phyloP scores from a whole-genome alignment of 1,140 invertebrate genomes.

The Drosophila simulans region DNA sequence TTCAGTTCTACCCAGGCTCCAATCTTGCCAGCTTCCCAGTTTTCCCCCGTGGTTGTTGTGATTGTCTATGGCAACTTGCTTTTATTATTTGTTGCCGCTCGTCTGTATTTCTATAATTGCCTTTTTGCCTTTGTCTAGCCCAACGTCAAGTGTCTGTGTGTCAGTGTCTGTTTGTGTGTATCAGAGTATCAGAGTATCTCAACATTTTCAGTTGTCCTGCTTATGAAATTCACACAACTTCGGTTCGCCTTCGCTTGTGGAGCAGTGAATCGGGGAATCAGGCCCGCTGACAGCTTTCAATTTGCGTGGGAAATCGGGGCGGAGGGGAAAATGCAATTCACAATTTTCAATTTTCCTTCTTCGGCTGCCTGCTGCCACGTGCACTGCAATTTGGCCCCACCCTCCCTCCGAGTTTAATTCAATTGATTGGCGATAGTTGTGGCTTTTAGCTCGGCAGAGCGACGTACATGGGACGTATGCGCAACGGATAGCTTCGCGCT shows the following conservation, averaged over 20 bases:
- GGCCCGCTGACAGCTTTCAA: constrained; percentile 42
- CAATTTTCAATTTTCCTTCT: constrained; percentile 32
- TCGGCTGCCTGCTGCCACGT: constrained; percentile 12
- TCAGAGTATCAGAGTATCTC: constrained; percentile 29
- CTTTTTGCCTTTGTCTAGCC: constrained; percentile 70
- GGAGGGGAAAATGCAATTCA: constrained; percentile 34
- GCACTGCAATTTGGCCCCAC: constrained; percentile 24
- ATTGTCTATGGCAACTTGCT: constrained; percentile 76
- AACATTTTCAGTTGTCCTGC: constrained; percentile 43
- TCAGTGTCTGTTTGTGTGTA: constrained; percentile 19
- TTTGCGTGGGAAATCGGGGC: neutral
- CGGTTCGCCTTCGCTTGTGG: constrained; percentile 22
- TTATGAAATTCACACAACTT: constrained; percentile 41
- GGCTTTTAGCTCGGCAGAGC: constrained; percentile 22
- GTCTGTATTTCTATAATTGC: constrained; percentile 80
- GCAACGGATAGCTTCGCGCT: neutral
- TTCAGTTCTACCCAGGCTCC: constrained; percentile 23
- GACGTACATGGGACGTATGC: constrained; percentile 11
- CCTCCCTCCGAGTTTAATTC: constrained; percentile 12
- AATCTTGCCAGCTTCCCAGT: constrained; percentile 5
- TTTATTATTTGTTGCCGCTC: constrained; percentile 72
- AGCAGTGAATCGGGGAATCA: constrained; percentile 29
- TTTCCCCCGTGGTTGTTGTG: constrained; percentile 47
- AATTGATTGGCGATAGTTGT: constrained; percentile 45
- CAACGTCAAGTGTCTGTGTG: constrained; percentile 60